Conservation (phyloP, 2,113 vertebrate species). For the Dicaeum eximium region DNA sequence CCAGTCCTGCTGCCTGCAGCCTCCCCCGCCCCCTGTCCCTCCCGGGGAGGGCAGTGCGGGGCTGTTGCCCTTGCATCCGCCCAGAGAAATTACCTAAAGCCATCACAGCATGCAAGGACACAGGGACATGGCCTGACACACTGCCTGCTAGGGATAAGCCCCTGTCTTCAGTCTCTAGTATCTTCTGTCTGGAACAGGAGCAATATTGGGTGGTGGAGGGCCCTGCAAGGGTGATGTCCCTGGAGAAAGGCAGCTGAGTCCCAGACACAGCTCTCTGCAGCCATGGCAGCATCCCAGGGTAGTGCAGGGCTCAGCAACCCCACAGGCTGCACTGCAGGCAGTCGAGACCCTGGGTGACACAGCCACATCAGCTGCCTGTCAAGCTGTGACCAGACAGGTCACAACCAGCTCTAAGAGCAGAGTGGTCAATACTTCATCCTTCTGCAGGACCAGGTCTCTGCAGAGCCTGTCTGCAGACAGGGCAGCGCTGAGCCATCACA, state of each 20-base stretch:
- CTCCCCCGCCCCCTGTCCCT: rapidly evolving
- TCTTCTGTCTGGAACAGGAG: neutral
- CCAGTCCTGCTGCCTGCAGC: rapidly evolving
- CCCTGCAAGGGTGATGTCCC: neutral
- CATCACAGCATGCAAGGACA: rapidly evolving
- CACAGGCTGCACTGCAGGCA: neutral
- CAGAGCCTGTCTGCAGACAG: neutral
- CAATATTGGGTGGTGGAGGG: rapidly evolving
- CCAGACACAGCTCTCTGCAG: neutral
- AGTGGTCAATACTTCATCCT: rapidly evolving
- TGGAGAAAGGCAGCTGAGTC: neutral
- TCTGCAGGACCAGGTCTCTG: neutral
- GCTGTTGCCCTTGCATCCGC: too few relatives aligned
- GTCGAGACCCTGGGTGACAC: neutral
- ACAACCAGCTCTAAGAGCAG: neutral
- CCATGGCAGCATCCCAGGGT: neutral
- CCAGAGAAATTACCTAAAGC: neutral
- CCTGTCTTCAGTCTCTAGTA: too few relatives aligned
- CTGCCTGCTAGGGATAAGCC: rapidly evolving
- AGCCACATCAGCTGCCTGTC: neutral
- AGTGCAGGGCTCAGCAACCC: neutral
- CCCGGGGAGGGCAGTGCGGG: rapidly evolving
- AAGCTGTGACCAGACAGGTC: neutral
- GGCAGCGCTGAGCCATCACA: neutral
- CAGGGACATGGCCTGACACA: rapidly evolving